phyloP scores from a whole-genome alignment of 2,888 invertebrate species.

The Plagodis pulveraria region DNA sequence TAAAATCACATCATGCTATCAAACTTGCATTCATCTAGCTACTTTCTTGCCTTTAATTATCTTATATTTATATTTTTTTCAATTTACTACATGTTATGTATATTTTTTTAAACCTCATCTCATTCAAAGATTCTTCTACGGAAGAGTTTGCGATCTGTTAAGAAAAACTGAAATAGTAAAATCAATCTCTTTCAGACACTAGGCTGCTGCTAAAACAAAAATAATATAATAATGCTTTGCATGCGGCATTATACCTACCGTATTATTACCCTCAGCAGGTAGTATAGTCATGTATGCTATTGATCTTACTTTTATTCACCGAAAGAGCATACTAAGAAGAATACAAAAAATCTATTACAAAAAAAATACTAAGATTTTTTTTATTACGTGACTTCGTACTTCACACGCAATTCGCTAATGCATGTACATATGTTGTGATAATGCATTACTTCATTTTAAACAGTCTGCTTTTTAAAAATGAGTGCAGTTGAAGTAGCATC shows the following conservation, averaged over 20 bases:
- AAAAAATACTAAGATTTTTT: too few relatives aligned
- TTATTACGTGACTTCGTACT: too few relatives aligned
- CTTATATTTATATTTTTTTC: background rate
- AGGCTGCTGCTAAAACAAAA: background rate
- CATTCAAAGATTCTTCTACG: conserved; percentile 14
- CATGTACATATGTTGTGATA: too few relatives aligned
- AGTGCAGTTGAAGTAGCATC: too few relatives aligned
- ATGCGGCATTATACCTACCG: conserved; percentile 2
- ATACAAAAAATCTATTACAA: background rate
- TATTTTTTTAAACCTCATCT: conserved; percentile 4
- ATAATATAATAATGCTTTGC: background rate
- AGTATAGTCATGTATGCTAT: too few relatives aligned
- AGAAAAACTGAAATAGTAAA: conserved; percentile 13
- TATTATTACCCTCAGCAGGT: too few relatives aligned
- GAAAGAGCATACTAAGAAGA: background rate
- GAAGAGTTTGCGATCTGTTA: conserved; percentile 29
- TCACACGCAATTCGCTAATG: too few relatives aligned
- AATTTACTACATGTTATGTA: conserved; percentile 5
- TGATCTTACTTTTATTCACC: background rate
- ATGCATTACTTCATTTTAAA: too few relatives aligned
- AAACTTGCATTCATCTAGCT: conserved; percentile 44
- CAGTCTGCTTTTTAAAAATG: too few relatives aligned
- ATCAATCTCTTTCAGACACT: conserved; percentile 2
- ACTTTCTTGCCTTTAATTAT: conserved; percentile 45
- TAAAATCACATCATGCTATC: conserved; percentile 51